Evolutionary conservation across 2,113 vertebrate species (phyloP), one percentile per base, ranked within the genome.

Genomic region (Laterallus jamaicensis): DNA sequence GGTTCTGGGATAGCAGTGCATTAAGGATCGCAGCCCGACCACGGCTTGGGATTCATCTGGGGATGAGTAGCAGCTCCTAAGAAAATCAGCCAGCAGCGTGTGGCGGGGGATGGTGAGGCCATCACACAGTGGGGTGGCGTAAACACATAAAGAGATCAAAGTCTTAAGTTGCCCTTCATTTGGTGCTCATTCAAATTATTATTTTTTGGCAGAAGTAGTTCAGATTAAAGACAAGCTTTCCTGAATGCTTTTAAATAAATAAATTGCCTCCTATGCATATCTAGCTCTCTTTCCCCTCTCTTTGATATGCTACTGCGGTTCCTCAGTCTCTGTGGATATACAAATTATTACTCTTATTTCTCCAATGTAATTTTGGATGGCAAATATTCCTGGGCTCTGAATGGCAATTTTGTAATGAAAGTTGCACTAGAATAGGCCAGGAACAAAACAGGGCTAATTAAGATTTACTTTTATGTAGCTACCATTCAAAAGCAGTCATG

Each of bases 271-370:
- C 77, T 56, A 7, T 87, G 54, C 39, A 15, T 88, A 73, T 52
- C 63, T 86, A 35, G 17, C 29, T 74, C 62, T 60, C 62, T 44
- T 77, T 69, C 44, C 64, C 28, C 32, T 94, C 64, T 85, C 52
- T 89, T 70, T 89, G 80, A 92, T 95, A 91, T 79, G 62, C 74
- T 87, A 5, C 66, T 59, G n/a, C 69, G 84, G 47, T 88, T 84
- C 49, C 40, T 85, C 10, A 1, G 26, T 62, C 74, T 80, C 70
- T 85, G 2, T 58, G 86, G 74, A 50, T 87, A 35, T 87, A 74
- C 9, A 3, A 90, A 74, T 92, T 82, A 84, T 73, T 87, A 39
- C 55, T 60, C 59, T 84, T 82, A 14, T 89, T 95, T 86, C 82
- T 83, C 80, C 63, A 69, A 0, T 8, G 4, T 88, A 55, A 86